Conservation (phyloP, 1,140 invertebrate genomes). For the Cydia strobilella region DNA sequence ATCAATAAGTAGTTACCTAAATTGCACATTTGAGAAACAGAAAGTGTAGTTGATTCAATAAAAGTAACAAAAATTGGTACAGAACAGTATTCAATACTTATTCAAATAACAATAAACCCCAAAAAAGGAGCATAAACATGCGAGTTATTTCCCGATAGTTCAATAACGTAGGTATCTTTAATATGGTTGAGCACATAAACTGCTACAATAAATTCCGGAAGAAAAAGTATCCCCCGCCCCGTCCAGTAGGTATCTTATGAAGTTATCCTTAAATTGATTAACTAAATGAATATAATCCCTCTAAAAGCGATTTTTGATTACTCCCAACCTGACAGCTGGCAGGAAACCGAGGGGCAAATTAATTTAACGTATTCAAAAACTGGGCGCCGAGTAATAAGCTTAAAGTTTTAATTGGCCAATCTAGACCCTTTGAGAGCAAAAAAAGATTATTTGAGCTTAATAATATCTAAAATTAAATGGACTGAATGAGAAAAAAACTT, state of each 20-base stretch:
- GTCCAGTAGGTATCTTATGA: not conserved
- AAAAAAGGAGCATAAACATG: too few species aligned
- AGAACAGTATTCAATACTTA: too few species aligned
- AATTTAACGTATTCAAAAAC: slow-evolving; percentile 36
- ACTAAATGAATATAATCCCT: slow-evolving; percentile 31
- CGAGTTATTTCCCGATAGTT: not conserved
- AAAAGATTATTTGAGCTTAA: slow-evolving; percentile 29
- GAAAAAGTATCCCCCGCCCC: not conserved
- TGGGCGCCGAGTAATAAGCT: slow-evolving; percentile 31
- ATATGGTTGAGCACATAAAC: not conserved
- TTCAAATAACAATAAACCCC: too few species aligned
- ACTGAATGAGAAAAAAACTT: slow-evolving; percentile 21
- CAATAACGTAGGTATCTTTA: not conserved
- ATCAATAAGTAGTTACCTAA: too few species aligned
- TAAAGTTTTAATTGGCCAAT: slow-evolving; percentile 38
- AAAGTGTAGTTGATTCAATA: too few species aligned
- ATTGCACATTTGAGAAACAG: too few species aligned
- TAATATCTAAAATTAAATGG: slow-evolving; percentile 30
- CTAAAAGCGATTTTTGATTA: slow-evolving; percentile 32
- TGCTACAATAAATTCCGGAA: not conserved
- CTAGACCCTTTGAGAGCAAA: slow-evolving; percentile 34
- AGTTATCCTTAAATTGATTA: slow-evolving; percentile 19
- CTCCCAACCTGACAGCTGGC: slow-evolving; percentile 17
- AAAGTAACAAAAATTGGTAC: too few species aligned
- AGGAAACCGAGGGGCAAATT: slow-evolving; percentile 32